A percentile compares a stretch with the other conserved stretches of the same genome.
Conservation (phyloP, 2,113 vertebrate genomes). For the Maccullochella peelii region DNA sequence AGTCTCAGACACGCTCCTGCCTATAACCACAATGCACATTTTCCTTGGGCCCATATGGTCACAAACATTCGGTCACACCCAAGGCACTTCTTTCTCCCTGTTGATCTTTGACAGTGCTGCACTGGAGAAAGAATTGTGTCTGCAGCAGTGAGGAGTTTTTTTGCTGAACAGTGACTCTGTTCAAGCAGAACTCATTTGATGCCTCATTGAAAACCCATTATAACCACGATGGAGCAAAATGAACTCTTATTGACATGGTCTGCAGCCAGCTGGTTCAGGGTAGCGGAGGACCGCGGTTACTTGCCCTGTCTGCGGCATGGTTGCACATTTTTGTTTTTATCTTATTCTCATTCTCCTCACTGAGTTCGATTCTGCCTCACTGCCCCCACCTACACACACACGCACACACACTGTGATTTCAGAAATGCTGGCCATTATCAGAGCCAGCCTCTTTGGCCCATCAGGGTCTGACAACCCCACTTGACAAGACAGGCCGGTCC, state of each 20-base stretch:
- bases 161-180: conserved; percentile 61
- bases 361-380: conserved; percentile 22
- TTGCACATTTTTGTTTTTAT: conserved; percentile 39
- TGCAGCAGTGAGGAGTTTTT: conserved; percentile 42
- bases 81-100: not conserved
- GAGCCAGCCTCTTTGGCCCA: conserved; percentile 43
- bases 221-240: conserved; percentile 66
- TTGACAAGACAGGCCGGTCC: conserved; percentile 46
- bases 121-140: conserved; percentile 40
- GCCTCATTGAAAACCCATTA: conserved; percentile 81
- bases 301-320: conserved; percentile 2
- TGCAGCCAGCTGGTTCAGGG: conserved; percentile 35
- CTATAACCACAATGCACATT: conserved; percentile 13
- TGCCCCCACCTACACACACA: not conserved
- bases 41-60: not conserved
- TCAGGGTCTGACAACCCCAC: conserved; percentile 47
- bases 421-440: conserved; percentile 49
- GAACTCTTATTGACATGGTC: conserved; percentile 60
- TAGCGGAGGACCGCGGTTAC: not conserved
- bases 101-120: conserved; percentile 14
- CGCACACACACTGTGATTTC: conserved; percentile 18
- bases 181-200: conserved; percentile 78
- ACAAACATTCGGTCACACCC: not conserved
- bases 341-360: conserved; percentile 44
- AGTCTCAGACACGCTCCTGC: not conserved